Base-by-base conservation (phyloP, 2,797 vertebrate species). In the Pseudochirops cupreus region DNA sequence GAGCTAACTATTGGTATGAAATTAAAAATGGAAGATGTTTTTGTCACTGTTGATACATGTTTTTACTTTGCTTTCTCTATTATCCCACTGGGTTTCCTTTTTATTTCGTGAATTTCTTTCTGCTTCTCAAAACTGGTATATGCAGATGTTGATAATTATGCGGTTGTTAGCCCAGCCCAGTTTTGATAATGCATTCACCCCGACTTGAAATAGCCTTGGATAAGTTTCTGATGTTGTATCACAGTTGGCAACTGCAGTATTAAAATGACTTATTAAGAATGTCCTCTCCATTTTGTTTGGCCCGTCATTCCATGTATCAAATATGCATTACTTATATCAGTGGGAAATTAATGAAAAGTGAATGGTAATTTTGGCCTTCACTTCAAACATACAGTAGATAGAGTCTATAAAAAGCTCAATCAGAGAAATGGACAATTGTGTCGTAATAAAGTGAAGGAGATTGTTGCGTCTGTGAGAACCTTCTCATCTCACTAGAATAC, bases 361-460 rank as follows among this genome's bases (percentile, higher is more conserved):
- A 74, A 39, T 31, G 89, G 91, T 94, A 52, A 28, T 87, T 90
- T 92, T 94, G 74, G 57, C 92, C 16, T 94, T 92, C 91, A 7
- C 67, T 67, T 93, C 92, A 56, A 39, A 95, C 16, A 46, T 26
- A 53, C 1, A 53, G 50, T 28, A 67, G 74, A 12, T 56, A 87
- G 52, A 62, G 24, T 11, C n/a, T 90, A 56, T 74, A 31, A 28
- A 74, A 82, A 82, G 18, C 29, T 16, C 24, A 28, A 39, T 82
- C 18, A 46, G 74, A 62, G 16, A 5, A 59, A 4, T 31, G 50
- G 2, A 16, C 33, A 91, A 7, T 21, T 33, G 39, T 4, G 24
- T 46, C 39, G 24, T 53, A 92, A 21, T 91, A 90, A n/a, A 92
- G n/a, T 18, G 31, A 18, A 13, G 50, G 31, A 67, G 62, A 31